Conservation (phyloP, 2,113 vertebrate species). For the Prunella fulvescens region DNA sequence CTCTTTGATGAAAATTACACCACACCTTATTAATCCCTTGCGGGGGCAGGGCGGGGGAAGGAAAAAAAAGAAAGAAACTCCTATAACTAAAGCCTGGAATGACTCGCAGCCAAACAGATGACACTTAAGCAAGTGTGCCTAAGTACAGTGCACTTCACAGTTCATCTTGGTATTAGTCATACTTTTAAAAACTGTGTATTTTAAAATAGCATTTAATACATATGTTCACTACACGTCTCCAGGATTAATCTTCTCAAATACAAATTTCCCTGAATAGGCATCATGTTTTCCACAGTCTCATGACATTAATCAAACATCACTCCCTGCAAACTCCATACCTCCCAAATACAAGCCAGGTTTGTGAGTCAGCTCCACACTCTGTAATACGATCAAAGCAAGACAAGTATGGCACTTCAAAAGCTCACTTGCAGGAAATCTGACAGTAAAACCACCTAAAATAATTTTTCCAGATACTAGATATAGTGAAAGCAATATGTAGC, state of each 20-base stretch:
- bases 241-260: background rate
- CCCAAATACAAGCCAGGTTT: background rate
- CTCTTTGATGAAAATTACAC: constrained; percentile 30
- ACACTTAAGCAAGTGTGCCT: background rate
- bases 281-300: background rate
- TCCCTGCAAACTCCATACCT: background rate
- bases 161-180: constrained; percentile 47
- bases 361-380: constrained; percentile 1
- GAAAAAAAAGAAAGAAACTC: constrained; percentile 1
- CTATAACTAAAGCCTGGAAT: constrained; percentile 21
- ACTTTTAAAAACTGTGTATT: background rate
- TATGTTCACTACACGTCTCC: background rate
- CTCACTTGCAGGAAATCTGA: background rate
- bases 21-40: constrained; percentile 4
- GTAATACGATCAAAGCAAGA: background rate
- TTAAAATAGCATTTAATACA: background rate
- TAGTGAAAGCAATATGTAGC: background rate
- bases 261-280: background rate
- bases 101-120: constrained; percentile 18
- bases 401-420: background rate
- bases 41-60: background rate
- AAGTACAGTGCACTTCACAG: constrained; percentile 20
- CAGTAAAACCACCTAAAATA: background rate
- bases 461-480: background rate
- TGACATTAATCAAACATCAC: background rate